Base-by-base conservation (phyloP, 2,797 vertebrate genomes). In the Chloroceryle amazona region DNA sequence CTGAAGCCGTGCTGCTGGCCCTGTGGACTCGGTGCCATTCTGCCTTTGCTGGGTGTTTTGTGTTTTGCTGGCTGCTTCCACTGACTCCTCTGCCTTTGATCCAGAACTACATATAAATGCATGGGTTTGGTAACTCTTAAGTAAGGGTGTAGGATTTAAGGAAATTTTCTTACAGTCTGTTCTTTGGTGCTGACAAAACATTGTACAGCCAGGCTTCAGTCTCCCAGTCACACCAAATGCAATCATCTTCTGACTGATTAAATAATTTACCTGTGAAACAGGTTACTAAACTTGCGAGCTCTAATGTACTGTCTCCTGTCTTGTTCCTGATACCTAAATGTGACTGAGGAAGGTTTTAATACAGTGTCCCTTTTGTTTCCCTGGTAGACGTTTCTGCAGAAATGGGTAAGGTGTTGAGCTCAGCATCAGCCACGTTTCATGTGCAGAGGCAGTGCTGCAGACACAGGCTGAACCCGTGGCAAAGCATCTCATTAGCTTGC, bases 401-500 rank as follows among this genome's bases (percentile, higher is more conserved):
- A 95, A 80, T 44, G 92, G 95, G 17, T 82, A 60, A 96, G 91
- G 91, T 86, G 92, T 81, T 51, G 79, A 80, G 97, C 94, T 97
- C 68, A 80, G 94, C 96, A 92, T 91, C 97, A 89, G 78, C 94
- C 95, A 26, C 1, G 1, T 91, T 96, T 96, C 60, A 35, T 79
- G 87, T 74, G 86, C 96, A 82, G 71, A 86, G 75, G 82, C 65
- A 13, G 70, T 60, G 63, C 96, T 95, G 68, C 52, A 67, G 89
- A 66, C 25, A 31, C 91, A 81, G 97, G 66, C 90, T 93, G 91
- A 96, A 25, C 93, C 81, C 90, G 94, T 47, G 72, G 92, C 80
- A 91, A 79, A 94, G 89, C 88, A 86, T 94, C 96, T 97, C 95
- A 92, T 98, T 97, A 97, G 78, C 71, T 94, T 72, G 49, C 71